Conservation (phyloP, 2,113 vertebrate species). For the Verasper variegatus region DNA sequence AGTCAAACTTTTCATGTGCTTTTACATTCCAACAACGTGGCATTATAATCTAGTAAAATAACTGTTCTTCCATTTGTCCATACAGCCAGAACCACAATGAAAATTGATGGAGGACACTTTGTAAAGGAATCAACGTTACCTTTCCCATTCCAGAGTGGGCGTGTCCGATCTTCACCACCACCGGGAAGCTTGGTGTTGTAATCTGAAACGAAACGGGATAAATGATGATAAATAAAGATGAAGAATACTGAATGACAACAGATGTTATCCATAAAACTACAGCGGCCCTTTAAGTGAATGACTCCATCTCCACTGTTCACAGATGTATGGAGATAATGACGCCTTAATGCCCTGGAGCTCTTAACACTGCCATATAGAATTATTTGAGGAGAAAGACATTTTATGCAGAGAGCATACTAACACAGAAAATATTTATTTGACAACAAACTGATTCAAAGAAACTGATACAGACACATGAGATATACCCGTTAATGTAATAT, state of each 20-base stretch:
- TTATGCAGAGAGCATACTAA: too few species aligned
- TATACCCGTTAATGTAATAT: too few species aligned
- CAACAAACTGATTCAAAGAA: too few species aligned
- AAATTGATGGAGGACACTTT: not conserved
- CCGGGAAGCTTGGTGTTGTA: constrained; percentile 94
- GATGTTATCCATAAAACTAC: not conserved
- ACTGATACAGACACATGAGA: too few species aligned
- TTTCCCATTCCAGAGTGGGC: constrained; percentile 99
- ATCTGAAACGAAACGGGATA: constrained; percentile 83
- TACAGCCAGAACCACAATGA: not conserved
- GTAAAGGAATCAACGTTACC: constrained; percentile 78
- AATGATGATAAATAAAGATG: constrained; percentile 2
- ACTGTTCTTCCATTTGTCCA: not conserved
- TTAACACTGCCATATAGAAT: too few species aligned
- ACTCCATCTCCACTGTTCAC: not conserved
- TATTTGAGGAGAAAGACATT: too few species aligned
- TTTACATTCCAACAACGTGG: not conserved
- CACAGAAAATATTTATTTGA: too few species aligned
- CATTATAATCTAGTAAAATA: not conserved
- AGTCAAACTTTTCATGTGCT: not conserved
- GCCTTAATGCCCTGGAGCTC: too few species aligned
- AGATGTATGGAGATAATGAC: not conserved
- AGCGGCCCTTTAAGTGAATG: not conserved
- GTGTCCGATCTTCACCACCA: constrained; percentile 99
- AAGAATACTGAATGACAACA: not conserved